Base-by-base conservation (phyloP, 2,113 vertebrate genomes). In the Gnathonemus longibarbis region DNA sequence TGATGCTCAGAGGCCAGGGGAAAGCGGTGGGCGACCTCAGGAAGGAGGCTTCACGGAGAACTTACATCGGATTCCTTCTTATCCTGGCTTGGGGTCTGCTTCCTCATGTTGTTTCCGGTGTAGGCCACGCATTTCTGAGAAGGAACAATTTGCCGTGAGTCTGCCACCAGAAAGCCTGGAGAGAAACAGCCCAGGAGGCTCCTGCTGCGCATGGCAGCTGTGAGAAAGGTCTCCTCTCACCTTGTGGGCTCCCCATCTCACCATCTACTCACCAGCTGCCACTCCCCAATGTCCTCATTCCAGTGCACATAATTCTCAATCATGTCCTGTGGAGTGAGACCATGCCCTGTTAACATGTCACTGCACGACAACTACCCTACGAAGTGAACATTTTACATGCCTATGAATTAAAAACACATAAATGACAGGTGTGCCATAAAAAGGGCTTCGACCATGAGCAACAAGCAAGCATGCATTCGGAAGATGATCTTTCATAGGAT, bases 1-100 rank as follows among this genome's bases (percentile, higher is more conserved):
- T 3, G 19, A n/a, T 1, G 5, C 21, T 19, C 83, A 84, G 11
- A 21, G 7, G 45, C 9, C 83, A 21, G 39, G 3, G 19, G 83
- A 84, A 48, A 46, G 83, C 35, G 19, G 83, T 21, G 2, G 0
- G 45, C 45, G 8, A 45, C 39, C 45, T 19, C 13, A 19, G 19
- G 21, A 48, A 45, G 45, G 17, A 3, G 10, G 9, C 10, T 11
- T 31, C 45, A 3, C 3, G 24, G 45, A 24, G 15, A n/a, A 93
- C 97, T 98, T 95, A 99, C 98, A 94, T 99, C 98, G 95, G 98
- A 98, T 93, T 99, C 98, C 92, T 99, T 99, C 94, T 99, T 99
- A 94, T 99, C 98, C 90, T 97, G 96, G 58, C 97, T 95, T 19
- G 98, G 98, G 0, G 97, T 99, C 92, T 99, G 98, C 92, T 99